Percentiles rank a stretch among this genome's conserved stretches.
phyloP scores from a whole-genome alignment of 2,797 vertebrate species.

The Ambastaia sidthimunki region DNA sequence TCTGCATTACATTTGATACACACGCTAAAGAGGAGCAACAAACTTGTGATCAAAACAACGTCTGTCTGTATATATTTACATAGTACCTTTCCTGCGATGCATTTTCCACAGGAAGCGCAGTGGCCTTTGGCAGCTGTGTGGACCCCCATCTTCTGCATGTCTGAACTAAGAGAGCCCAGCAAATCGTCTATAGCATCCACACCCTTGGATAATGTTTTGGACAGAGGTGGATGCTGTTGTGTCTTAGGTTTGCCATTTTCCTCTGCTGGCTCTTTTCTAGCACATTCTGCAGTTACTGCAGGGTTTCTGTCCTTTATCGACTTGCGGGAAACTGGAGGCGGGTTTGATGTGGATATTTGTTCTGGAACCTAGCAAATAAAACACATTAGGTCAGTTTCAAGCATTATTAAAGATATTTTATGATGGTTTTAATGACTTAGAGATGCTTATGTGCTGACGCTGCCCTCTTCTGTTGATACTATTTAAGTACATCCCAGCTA shows the following conservation, averaged over 20 bases:
- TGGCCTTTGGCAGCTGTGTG: conserved; percentile 77
- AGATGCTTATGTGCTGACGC: conserved; percentile 45
- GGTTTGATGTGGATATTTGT: conserved; percentile 5
- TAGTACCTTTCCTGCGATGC: conserved; percentile 86
- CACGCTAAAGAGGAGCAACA: neutral
- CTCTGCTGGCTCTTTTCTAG: neutral
- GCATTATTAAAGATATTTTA: neutral
- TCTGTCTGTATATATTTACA: neutral
- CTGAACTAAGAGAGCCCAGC: conserved; percentile 83
- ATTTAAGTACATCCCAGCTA: conserved; percentile 5
- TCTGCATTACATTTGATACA: conserved; percentile 66
- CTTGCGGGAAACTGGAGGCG: conserved; percentile 20
- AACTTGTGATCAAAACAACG: neutral
- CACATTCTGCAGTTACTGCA: conserved; percentile 15
- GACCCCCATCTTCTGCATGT: conserved; percentile 89
- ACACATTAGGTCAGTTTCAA: neutral
- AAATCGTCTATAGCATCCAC: conserved; percentile 81
- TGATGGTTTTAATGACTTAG: neutral
- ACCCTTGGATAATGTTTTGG: conserved; percentile 51
- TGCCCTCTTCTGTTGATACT: conserved; percentile 72
- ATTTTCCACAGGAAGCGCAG: conserved; percentile 85
- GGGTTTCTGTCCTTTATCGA: conserved; percentile 23
- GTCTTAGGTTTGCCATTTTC: neutral
- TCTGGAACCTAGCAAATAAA: conserved; percentile 42
- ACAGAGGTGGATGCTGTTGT: conserved; percentile 27